These are phyloP conservation scores for Enteromius radiatus DNA, from an alignment of 2,797 vertebrate genomes.

Conservation along the genomic window DNA sequence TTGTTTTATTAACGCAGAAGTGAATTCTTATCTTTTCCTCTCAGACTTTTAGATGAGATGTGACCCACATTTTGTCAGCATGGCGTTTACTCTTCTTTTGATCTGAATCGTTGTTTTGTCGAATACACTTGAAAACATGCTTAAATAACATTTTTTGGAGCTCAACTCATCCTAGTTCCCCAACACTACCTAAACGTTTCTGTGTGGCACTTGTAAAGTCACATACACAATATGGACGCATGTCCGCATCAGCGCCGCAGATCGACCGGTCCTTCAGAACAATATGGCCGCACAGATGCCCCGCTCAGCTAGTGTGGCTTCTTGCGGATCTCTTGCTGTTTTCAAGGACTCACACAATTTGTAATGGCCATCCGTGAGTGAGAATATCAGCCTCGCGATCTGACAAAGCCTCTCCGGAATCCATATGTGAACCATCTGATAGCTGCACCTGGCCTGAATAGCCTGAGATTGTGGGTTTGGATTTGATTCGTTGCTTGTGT, in stretches of 20 bases:
- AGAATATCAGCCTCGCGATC: background rate
- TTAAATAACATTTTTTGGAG: background rate
- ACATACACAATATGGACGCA: background rate
- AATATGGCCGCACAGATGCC: conserved; percentile 47
- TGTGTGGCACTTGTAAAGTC: background rate
- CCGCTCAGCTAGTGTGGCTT: conserved; percentile 16
- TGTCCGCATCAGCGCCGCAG: conserved; percentile 8
- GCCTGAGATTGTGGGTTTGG: conserved; percentile 13
- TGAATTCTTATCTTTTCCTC: background rate
- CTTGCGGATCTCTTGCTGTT: conserved; percentile 20
- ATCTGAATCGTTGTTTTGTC: background rate
- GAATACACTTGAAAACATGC: background rate
- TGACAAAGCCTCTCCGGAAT: conserved; percentile 11
- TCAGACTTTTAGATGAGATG: background rate
- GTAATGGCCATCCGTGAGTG: conserved; percentile 23
- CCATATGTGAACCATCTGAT: conserved; percentile 4
- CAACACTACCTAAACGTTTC: background rate
- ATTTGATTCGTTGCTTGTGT: conserved; percentile 18
- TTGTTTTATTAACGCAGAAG: background rate
- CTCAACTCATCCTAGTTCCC: background rate
- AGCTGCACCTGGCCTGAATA: conserved; percentile 19
- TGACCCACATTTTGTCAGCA: background rate
- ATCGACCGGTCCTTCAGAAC: background rate
- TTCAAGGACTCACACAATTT: conserved; percentile 32
- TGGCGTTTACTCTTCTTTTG: background rate